Percentiles rank a stretch among this genome's conserved stretches.
These are phyloP conservation scores for Orthosia gracilis DNA, from an alignment of 2,888 invertebrate genomes.

Conservation along the genomic window DNA sequence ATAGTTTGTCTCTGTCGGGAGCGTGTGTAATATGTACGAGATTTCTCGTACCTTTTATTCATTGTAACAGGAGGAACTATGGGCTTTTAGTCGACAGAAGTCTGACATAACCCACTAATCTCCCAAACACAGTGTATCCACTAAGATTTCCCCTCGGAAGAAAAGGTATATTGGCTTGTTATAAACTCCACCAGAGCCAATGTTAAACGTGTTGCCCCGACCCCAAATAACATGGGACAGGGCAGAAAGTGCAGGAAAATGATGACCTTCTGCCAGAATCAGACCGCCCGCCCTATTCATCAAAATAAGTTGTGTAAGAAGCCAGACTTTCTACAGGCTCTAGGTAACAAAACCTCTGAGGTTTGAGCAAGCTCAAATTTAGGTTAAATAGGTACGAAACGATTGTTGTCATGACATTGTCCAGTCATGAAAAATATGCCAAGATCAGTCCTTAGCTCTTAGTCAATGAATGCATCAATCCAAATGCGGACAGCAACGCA, in stretches of 20 bases:
- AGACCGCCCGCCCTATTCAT: no score
- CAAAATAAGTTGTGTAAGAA: background rate
- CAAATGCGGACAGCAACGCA: slow-evolving; percentile 18
- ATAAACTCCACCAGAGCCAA: no score
- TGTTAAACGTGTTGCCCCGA: no score
- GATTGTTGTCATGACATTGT: background rate
- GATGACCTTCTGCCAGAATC: no score
- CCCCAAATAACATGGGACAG: no score
- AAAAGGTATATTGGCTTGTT: no score
- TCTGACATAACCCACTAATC: background rate
- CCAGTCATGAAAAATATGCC: background rate
- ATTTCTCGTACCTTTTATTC: no score
- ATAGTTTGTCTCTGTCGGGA: background rate
- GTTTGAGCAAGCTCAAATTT: background rate
- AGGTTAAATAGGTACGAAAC: background rate
- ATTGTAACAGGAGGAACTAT: no score
- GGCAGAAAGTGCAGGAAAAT: no score
- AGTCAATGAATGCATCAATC: slow-evolving; percentile 34
- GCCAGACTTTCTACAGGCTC: background rate
- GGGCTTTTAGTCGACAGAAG: background rate
- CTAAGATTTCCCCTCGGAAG: background rate
- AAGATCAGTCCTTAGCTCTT: background rate
- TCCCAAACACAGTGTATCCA: no score
- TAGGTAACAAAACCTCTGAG: background rate
- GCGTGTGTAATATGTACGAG: background rate